Conservation (phyloP, 2,113 vertebrate species). For the Mesitornis unicolor region DNA sequence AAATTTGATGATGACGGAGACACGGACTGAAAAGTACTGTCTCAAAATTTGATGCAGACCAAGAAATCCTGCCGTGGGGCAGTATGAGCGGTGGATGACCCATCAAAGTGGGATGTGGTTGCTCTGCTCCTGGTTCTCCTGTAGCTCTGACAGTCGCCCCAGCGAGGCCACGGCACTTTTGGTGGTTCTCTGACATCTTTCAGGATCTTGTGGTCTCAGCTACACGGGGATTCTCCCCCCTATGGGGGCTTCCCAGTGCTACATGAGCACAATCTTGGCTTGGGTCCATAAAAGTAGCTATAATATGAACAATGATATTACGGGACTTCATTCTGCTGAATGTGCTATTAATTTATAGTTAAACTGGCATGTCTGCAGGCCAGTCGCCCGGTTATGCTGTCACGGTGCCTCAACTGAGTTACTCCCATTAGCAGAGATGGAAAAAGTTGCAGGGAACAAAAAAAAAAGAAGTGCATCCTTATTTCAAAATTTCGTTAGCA, state of each 20-base stretch:
- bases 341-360: background rate
- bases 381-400: background rate
- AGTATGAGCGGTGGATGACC: background rate
- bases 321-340: background rate
- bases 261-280: background rate
- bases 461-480: background rate
- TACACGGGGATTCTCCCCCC: background rate
- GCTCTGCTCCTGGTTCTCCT: background rate
- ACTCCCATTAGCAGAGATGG: background rate
- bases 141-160: background rate
- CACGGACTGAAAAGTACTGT: background rate
- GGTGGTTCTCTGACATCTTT: background rate
- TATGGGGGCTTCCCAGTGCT: background rate
- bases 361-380: background rate
- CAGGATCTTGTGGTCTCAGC: background rate
- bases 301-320: background rate
- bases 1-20: background rate
- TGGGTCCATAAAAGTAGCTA: background rate
- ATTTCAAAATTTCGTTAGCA: background rate
- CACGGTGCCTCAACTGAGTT: background rate
- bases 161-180: background rate
- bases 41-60: background rate
- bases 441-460: background rate
- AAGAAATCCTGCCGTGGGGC: background rate
- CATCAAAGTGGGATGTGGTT: background rate